Percentiles rank a stretch among this genome's conserved stretches.
Evolutionary conservation across 2,113 vertebrate genomes (phyloP).

Genomic region (Pituophis catenifer): DNA sequence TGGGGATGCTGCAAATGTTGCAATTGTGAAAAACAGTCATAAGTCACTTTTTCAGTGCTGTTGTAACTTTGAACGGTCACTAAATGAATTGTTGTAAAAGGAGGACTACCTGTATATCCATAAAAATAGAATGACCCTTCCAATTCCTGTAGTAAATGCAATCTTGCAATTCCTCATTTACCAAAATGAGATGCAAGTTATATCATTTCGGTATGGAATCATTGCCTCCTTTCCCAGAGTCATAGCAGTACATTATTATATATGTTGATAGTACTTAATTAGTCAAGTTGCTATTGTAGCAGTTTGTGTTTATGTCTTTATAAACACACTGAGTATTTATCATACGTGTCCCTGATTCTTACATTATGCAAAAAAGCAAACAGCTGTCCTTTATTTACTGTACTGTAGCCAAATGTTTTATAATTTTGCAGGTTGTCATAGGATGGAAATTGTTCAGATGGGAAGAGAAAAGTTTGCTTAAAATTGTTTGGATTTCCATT

Average conservation of each 20-base stretch:
- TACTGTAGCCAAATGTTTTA: not conserved
- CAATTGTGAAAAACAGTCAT: too few relatives aligned
- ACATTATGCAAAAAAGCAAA: constrained; percentile 1
- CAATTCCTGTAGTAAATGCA: not conserved
- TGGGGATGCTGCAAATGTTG: too few relatives aligned
- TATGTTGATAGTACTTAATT: not conserved
- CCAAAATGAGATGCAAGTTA: not conserved
- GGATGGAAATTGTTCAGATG: not conserved
- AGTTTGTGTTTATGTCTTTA: not conserved
- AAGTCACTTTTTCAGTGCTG: too few relatives aligned
- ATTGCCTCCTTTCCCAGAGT: not conserved
- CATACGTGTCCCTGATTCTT: not conserved
- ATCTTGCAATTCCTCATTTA: not conserved
- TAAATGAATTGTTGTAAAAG: too few relatives aligned
- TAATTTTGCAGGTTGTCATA: not conserved
- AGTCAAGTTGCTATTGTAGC: not conserved
- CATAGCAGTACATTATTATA: not conserved
- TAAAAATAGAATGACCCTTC: not conserved
- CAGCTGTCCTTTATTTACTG: not conserved
- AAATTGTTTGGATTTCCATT: not conserved
- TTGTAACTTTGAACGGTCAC: too few relatives aligned
- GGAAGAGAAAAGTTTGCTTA: not conserved
- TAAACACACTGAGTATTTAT: not conserved
- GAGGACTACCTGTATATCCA: not conserved
- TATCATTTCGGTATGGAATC: not conserved